Percentiles rank a stretch among this genome's conserved stretches.
These are phyloP conservation scores for Halichoerus grypus DNA, from an alignment of 2,113 vertebrate genomes.

Conservation along the genomic window DNA sequence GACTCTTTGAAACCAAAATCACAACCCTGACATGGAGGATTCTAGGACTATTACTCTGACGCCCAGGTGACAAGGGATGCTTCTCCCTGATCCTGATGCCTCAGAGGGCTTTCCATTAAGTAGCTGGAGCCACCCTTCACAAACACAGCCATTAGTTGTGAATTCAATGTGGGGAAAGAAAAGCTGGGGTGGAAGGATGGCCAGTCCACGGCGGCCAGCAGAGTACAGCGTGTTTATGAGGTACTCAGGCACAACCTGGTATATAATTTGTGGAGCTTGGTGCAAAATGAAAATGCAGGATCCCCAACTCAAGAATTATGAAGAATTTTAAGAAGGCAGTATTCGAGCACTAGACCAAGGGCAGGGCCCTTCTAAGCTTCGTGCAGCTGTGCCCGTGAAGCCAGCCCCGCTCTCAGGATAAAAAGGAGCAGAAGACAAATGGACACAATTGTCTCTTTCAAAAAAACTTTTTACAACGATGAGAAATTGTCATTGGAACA, in stretches of 20 bases:
- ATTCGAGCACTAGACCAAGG: neutral
- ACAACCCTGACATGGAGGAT: neutral
- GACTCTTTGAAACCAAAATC: constrained; percentile 33
- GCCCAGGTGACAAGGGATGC: neutral
- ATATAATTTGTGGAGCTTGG: neutral
- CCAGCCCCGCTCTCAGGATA: neutral
- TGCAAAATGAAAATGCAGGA: neutral
- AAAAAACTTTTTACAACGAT: neutral
- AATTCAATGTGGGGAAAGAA: neutral
- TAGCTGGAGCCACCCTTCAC: neutral
- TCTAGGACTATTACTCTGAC: neutral
- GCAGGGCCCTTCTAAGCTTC: neutral
- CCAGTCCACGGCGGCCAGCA: neutral
- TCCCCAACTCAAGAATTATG: neutral
- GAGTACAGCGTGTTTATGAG: neutral
- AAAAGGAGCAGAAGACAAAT: neutral
- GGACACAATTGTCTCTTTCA: neutral
- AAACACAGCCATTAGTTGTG: neutral
- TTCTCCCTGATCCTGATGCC: neutral
- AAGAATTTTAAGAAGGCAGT: neutral
- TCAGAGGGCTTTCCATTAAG: neutral
- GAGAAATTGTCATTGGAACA: neutral
- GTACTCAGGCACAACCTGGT: neutral
- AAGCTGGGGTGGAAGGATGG: neutral
- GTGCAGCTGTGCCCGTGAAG: neutral